Evolutionary conservation across 1,140 invertebrate species (phyloP).

Genomic region (Asbolus verrucosus): DNA sequence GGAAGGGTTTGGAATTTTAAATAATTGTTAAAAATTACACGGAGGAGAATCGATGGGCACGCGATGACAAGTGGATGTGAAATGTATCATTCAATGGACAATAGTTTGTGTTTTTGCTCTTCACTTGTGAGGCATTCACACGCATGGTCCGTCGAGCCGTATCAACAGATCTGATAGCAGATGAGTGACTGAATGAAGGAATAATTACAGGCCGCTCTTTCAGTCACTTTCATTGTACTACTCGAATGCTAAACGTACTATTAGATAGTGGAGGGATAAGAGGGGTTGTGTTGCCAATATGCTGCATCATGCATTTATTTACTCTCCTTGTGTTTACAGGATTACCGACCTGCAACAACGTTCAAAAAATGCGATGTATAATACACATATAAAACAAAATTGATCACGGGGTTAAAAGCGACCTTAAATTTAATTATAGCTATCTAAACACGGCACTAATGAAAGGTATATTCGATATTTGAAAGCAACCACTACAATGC

Average conservation of each 20-base stretch:
- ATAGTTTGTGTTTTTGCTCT: constrained; percentile 25
- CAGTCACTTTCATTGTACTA: constrained; percentile 50
- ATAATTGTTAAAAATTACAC: neutral
- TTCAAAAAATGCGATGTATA: constrained; percentile 21
- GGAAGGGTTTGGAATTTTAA: neutral
- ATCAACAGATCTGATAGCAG: constrained; percentile 45
- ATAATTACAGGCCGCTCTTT: constrained; percentile 53
- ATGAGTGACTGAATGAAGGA: constrained; percentile 54
- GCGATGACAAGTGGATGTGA: constrained; percentile 20
- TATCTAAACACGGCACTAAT: constrained; percentile 44
- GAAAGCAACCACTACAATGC: constrained; percentile 49
- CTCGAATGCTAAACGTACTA: constrained; percentile 45
- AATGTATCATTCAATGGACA: constrained; percentile 23
- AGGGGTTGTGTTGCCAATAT: constrained; percentile 43
- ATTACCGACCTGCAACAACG: neutral
- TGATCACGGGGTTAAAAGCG: constrained; percentile 31
- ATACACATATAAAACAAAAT: constrained; percentile 30
- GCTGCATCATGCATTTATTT: constrained; percentile 50
- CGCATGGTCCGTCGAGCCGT: constrained; percentile 28
- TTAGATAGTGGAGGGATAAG: constrained; percentile 46
- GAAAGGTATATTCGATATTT: constrained; percentile 41
- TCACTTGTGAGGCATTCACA: constrained; percentile 38
- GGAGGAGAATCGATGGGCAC: neutral
- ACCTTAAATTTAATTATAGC: constrained; percentile 43
- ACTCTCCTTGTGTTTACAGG: neutral